These are phyloP conservation scores for Pteronura brasiliensis DNA, from an alignment of 2,113 vertebrate genomes.

Conservation along the genomic window DNA sequence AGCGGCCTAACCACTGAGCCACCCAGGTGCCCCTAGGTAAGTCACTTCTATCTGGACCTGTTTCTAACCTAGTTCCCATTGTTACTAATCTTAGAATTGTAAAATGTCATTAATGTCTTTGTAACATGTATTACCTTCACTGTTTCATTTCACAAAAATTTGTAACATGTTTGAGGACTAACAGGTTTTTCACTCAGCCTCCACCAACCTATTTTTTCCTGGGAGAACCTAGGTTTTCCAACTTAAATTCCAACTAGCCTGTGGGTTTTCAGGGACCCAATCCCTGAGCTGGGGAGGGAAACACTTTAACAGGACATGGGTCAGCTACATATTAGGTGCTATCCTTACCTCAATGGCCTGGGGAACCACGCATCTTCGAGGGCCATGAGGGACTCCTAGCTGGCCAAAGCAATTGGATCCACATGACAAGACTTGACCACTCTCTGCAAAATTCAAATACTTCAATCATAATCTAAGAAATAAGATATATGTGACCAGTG, in stretches of 20 bases:
- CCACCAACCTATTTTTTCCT: neutral
- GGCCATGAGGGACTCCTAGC: constrained; percentile 85
- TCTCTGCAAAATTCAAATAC: constrained; percentile 80
- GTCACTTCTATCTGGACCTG: neutral
- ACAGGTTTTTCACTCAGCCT: neutral
- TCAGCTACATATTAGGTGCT: neutral
- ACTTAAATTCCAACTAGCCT: neutral
- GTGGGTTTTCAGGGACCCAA: neutral
- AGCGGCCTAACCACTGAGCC: too few relatives aligned
- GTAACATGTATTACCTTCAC: neutral
- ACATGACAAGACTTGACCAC: constrained; percentile 88
- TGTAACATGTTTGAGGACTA: neutral
- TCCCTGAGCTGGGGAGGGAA: neutral
- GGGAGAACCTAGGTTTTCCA: constrained; percentile 10
- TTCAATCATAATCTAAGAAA: neutral
- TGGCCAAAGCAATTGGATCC: constrained; percentile 95
- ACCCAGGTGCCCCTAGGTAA: too few relatives aligned
- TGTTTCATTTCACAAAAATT: neutral
- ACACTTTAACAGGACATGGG: neutral
- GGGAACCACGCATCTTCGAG: constrained; percentile 80
- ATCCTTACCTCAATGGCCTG: constrained; percentile 86
- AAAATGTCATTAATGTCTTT: neutral
- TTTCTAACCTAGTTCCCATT: neutral
- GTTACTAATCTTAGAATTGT: neutral
- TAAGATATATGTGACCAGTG: neutral